Percentiles rank a stretch among this genome's conserved stretches.
Conservation (phyloP, 1,140 invertebrate species). For the Probaryconus sp. region DNA sequence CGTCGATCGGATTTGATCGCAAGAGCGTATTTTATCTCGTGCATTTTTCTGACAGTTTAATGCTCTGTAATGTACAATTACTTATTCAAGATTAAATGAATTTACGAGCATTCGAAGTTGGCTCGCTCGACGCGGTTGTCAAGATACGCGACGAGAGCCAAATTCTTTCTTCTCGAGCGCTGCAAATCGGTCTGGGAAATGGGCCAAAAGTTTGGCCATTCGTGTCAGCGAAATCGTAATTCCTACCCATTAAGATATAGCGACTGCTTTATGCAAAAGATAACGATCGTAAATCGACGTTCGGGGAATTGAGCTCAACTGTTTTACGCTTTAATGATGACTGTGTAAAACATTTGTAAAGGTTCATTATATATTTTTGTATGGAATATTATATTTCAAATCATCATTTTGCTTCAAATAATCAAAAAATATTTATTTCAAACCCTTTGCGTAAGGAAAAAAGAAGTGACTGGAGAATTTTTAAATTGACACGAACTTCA, state of each 20-base stretch:
- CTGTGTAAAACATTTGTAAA: constrained; percentile 12
- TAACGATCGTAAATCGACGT: constrained; percentile 48
- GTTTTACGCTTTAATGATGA: constrained; percentile 24
- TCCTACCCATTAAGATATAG: constrained; percentile 56
- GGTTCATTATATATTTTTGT: neutral
- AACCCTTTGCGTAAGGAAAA: no score
- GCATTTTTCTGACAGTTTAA: constrained; percentile 49
- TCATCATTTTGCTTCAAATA: no score
- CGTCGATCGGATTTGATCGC: no score
- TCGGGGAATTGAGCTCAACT: constrained; percentile 8
- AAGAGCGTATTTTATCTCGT: constrained; percentile 12
- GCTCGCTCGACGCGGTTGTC: constrained; percentile 44
- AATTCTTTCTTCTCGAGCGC: constrained; percentile 58
- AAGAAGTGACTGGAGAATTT: no score
- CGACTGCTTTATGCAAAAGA: constrained; percentile 34
- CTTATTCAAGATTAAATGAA: constrained; percentile 61
- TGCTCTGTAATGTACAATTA: constrained; percentile 51
- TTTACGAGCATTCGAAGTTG: constrained; percentile 57
- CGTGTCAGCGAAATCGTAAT: constrained; percentile 73
- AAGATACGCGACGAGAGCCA: constrained; percentile 60
- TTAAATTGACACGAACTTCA: no score
- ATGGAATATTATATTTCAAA: no score
- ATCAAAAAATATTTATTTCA: no score
- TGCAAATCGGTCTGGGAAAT: constrained; percentile 75
- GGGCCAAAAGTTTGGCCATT: constrained; percentile 72